Evolutionary conservation across 2,113 vertebrate genomes (phyloP).

Genomic region (Actenoides lindsayi): DNA sequence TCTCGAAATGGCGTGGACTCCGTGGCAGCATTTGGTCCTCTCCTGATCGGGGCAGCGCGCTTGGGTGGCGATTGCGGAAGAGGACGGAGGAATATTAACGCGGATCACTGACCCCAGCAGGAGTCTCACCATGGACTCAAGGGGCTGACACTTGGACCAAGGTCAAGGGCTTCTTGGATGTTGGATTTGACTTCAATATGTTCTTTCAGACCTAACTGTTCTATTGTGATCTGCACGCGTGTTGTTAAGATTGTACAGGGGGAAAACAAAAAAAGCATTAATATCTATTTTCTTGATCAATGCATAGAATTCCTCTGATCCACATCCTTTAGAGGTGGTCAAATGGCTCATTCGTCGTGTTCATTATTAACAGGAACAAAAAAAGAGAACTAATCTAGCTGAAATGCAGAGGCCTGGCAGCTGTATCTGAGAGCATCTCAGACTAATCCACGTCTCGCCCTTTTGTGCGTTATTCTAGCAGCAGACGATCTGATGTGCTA

Average conservation of each 20-base stretch:
- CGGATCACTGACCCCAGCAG: neutral
- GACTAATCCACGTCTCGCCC: constrained; percentile 5
- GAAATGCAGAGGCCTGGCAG: neutral
- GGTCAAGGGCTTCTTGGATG: neutral
- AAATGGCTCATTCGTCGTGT: neutral
- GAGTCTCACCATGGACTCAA: neutral
- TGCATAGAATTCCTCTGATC: neutral
- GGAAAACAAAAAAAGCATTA: neutral
- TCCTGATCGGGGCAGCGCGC: accelerated
- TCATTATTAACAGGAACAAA: neutral
- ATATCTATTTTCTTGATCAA: neutral
- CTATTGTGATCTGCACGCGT: neutral
- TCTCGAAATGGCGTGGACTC: neutral
- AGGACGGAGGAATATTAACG: neutral
- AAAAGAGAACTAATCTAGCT: neutral
- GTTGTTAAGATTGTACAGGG: neutral
- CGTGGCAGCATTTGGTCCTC: neutral
- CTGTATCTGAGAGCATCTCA: neutral
- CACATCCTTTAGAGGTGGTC: neutral
- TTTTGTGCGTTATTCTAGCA: neutral
- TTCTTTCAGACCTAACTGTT: neutral
- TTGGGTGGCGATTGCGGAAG: neutral
- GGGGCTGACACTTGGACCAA: neutral
- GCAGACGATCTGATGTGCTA: neutral
- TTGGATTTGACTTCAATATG: neutral